A percentile compares a stretch with the other conserved stretches of the same genome.
Evolutionary conservation across 92 coral and sea anemone genomes (phyloP).

Genomic region (Hydrozoanthus gracilis): DNA sequence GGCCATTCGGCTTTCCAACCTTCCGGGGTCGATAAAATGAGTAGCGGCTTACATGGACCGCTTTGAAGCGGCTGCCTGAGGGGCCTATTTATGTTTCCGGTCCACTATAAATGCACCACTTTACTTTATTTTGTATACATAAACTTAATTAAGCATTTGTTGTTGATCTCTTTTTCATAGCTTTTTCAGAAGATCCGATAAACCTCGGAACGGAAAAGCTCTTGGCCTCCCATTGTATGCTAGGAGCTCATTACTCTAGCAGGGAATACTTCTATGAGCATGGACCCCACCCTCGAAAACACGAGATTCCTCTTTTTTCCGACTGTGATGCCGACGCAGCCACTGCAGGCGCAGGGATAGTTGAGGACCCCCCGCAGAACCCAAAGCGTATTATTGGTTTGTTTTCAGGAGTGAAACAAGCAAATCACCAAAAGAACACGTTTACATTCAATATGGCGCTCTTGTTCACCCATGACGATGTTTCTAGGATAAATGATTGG

Average conservation of each 20-base stretch:
- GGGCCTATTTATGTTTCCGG: too few relatives aligned
- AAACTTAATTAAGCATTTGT: too few relatives aligned
- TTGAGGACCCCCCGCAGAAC: neutral
- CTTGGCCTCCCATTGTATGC: slow-evolving; percentile 8
- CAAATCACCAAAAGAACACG: neutral
- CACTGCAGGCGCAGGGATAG: slow-evolving; percentile 32
- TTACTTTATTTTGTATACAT: neutral
- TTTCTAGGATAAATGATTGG: slow-evolving; percentile 30
- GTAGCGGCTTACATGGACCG: too few relatives aligned
- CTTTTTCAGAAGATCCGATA: neutral
- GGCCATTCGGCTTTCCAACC: too few relatives aligned
- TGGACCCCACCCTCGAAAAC: slow-evolving; percentile 37
- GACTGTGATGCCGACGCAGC: slow-evolving; percentile 40
- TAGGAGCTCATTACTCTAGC: slow-evolving; percentile 32
- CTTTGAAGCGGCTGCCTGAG: too few relatives aligned
- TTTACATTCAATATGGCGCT: slow-evolving; percentile 32
- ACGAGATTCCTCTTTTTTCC: slow-evolving; percentile 29
- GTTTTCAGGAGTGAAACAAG: slow-evolving; percentile 4
- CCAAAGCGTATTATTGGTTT: slow-evolving; percentile 25
- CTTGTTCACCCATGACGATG: slow-evolving; percentile 3
- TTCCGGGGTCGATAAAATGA: too few relatives aligned
- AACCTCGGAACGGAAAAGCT: neutral
- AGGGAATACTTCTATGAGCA: slow-evolving; percentile 11
- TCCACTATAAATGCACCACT: too few relatives aligned
- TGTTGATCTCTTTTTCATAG: neutral